A percentile compares a stretch with the other conserved stretches of the same genome.
These are phyloP conservation scores for Elachura formosa DNA, from an alignment of 2,113 vertebrate genomes.

Conservation along the genomic window DNA sequence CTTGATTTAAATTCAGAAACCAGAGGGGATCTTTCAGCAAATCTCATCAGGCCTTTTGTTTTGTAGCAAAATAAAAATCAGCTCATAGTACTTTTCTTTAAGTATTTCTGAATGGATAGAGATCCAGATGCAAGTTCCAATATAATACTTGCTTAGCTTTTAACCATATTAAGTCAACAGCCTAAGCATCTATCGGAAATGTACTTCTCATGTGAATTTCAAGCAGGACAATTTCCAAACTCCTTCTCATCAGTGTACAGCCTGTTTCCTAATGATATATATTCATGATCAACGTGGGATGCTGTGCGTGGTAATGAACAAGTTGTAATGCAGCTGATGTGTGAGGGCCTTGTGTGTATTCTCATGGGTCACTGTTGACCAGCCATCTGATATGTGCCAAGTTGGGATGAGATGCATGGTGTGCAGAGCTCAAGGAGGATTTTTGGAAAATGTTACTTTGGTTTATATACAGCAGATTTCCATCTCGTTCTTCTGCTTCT, in stretches of 20 bases:
- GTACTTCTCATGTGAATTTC: background rate
- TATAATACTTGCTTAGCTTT: background rate
- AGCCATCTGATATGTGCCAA: slow-evolving; percentile 36
- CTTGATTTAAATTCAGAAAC: background rate
- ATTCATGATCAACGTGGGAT: slow-evolving; percentile 57
- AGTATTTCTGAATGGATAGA: background rate
- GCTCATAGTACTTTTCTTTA: background rate
- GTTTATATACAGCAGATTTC: background rate
- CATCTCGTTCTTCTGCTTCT: background rate
- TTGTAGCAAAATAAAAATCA: background rate
- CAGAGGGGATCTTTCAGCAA: background rate
- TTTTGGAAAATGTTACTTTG: background rate
- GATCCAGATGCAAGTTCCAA: background rate
- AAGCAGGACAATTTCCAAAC: slow-evolving; percentile 21
- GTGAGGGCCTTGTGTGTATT: slow-evolving; percentile 35
- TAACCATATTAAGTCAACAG: background rate
- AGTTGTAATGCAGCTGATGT: slow-evolving; percentile 53
- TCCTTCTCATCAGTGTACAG: slow-evolving; percentile 1
- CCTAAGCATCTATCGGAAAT: background rate
- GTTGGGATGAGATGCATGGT: background rate
- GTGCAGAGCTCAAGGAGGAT: background rate
- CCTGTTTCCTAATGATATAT: slow-evolving; percentile 40
- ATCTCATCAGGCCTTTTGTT: background rate
- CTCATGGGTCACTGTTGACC: slow-evolving; percentile 39
- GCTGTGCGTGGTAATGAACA: slow-evolving; percentile 57